Conservation (phyloP, 2,797 vertebrate species). For the Falco naumanni region DNA sequence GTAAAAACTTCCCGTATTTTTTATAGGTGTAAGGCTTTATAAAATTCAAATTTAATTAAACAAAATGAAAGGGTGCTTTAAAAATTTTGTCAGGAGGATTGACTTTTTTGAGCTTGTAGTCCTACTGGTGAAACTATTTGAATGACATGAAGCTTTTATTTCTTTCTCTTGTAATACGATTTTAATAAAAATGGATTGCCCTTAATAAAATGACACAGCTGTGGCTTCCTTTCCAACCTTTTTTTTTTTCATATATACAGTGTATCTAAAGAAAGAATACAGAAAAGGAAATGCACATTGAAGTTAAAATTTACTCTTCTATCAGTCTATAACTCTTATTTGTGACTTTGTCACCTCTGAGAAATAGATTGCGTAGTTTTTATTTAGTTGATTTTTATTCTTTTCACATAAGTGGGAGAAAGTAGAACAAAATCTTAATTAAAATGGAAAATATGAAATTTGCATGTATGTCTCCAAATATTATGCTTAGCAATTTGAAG, state of each 20-base stretch:
- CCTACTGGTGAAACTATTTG: not conserved
- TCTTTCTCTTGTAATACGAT: not conserved
- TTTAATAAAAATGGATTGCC: conserved; percentile 58
- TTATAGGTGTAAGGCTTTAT: not conserved
- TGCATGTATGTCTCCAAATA: not conserved
- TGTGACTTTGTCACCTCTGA: not conserved
- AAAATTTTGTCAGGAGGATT: not conserved
- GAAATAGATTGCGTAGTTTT: not conserved
- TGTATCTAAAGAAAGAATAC: not conserved
- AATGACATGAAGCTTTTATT: conserved; percentile 30
- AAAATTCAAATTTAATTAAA: conserved; percentile 13
- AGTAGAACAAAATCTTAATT: not conserved
- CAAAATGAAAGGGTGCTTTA: conserved; percentile 22
- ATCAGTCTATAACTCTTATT: not conserved
- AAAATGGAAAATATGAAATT: not conserved
- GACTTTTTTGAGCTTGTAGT: not conserved
- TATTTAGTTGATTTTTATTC: not conserved
- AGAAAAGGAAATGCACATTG: not conserved
- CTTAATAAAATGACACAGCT: not conserved
- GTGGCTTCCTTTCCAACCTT: not conserved
- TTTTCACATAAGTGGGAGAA: not conserved
- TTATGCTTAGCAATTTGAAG: not conserved
- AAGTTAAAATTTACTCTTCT: conserved; percentile 2
- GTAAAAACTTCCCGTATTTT: not conserved
- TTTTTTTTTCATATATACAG: not conserved